Conservation (phyloP, 2,113 vertebrate genomes). For the Paradoxurus hermaphroditus region DNA sequence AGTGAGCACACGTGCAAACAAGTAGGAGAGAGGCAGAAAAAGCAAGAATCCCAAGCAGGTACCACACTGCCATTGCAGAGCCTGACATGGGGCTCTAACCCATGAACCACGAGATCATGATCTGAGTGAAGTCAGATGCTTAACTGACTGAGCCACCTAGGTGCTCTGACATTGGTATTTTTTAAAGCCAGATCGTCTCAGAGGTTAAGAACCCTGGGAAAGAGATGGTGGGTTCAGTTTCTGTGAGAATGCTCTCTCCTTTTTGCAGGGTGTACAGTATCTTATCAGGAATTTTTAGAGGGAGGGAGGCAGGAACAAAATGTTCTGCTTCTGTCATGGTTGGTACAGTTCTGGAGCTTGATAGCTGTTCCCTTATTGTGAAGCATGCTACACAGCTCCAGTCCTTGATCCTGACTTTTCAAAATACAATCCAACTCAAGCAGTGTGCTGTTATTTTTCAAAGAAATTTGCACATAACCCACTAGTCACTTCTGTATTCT, state of each 20-base stretch:
- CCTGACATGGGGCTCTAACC: no score
- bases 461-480: conserved; percentile 25
- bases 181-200: background rate
- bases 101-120: no score
- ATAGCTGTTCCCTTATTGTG: conserved; percentile 11
- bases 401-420: conserved; percentile 28
- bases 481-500: conserved; percentile 48
- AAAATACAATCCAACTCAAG: conserved; percentile 50
- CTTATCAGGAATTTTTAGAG: background rate
- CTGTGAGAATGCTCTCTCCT: background rate
- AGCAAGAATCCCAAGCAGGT: no score
- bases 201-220: background rate
- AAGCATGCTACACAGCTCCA: conserved; percentile 14
- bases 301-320: background rate
- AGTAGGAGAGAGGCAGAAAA: no score
- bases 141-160: no score
- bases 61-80: no score
- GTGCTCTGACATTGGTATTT: background rate
- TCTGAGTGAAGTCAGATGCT: no score
- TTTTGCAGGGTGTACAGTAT: background rate
- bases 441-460: conserved; percentile 35
- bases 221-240: background rate
- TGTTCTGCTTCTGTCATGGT: background rate
- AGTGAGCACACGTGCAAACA: no score
- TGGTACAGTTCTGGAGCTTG: background rate